phyloP scores from a whole-genome alignment of 2,797 vertebrate species.

The Ctenopoma multispine region DNA sequence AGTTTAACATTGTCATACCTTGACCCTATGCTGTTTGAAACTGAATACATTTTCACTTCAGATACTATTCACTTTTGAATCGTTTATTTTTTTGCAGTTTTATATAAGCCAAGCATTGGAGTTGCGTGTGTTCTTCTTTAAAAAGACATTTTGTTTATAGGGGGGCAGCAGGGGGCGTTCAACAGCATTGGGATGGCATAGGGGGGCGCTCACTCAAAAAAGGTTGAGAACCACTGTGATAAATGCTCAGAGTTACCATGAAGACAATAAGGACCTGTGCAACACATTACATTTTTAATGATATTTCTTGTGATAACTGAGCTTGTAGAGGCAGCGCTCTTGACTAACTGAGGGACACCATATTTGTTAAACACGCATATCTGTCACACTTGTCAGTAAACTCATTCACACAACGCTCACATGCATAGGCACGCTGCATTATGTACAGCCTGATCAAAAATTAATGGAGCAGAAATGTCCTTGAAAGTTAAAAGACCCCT shows the following conservation, averaged over 20 bases:
- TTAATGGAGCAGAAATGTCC: constrained; percentile 69
- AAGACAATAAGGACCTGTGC: background rate
- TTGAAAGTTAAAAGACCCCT: constrained; percentile 65
- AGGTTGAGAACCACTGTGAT: too few species aligned
- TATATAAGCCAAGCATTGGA: too few species aligned
- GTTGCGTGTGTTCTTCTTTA: too few species aligned
- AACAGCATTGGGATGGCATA: too few species aligned
- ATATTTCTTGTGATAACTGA: background rate
- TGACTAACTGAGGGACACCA: constrained; percentile 6
- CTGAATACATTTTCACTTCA: too few species aligned
- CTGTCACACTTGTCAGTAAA: constrained; percentile 52
- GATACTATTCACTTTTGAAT: too few species aligned
- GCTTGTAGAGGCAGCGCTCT: background rate
- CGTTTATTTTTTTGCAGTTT: too few species aligned
- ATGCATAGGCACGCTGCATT: constrained; percentile 55
- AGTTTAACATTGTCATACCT: too few species aligned
- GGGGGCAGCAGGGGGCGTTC: too few species aligned
- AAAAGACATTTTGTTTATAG: too few species aligned
- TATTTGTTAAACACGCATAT: constrained; percentile 33
- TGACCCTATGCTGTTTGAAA: too few species aligned
- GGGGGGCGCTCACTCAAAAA: too few species aligned
- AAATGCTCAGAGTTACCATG: constrained; percentile 4
- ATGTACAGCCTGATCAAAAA: constrained; percentile 57
- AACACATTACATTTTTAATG: background rate
- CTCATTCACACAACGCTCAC: constrained; percentile 36